Conservation (phyloP, 2,797 vertebrate species). For the Enteromius mattozi region DNA sequence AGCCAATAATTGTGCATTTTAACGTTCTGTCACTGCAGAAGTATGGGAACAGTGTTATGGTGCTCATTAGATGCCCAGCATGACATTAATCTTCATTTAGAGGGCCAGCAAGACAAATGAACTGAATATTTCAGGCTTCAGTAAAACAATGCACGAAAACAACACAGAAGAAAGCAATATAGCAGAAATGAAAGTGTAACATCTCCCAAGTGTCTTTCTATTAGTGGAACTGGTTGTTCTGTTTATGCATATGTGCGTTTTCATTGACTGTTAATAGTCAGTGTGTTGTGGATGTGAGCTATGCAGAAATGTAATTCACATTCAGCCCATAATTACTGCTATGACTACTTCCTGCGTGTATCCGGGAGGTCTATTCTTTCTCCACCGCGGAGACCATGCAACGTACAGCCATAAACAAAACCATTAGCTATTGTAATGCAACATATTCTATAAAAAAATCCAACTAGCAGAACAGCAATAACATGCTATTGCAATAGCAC, state of each 20-base stretch:
- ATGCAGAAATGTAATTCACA: not conserved
- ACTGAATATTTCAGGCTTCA: conserved; percentile 32
- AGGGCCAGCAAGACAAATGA: conserved; percentile 73
- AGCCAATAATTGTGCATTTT: conserved; percentile 35
- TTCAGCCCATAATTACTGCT: not conserved
- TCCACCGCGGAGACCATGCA: conserved; percentile 59
- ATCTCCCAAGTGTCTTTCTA: conserved; percentile 36
- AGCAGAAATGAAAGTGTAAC: conserved; percentile 34
- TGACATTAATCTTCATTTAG: conserved; percentile 77
- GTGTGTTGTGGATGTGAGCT: not conserved
- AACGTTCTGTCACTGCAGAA: conserved; percentile 14
- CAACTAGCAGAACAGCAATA: conserved; percentile 61
- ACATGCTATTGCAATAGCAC: conserved; percentile 63
- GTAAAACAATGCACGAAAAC: conserved; percentile 45
- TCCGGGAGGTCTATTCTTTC: conserved; percentile 64
- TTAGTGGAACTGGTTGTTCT: conserved; percentile 29
- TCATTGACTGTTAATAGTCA: conserved; percentile 11
- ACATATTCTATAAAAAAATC: conserved; percentile 62
- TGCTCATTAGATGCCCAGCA: conserved; percentile 36
- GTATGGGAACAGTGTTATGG: not conserved
- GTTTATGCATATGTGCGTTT: conserved; percentile 34
- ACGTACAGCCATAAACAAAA: conserved; percentile 67
- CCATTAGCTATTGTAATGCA: conserved; percentile 62
- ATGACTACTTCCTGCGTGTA: conserved; percentile 54
- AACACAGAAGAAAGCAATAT: conserved; percentile 39